A percentile compares a stretch with the other conserved stretches of the same genome.
Evolutionary conservation across 2,797 vertebrate genomes (phyloP).

Genomic region (Tapera naevia): DNA sequence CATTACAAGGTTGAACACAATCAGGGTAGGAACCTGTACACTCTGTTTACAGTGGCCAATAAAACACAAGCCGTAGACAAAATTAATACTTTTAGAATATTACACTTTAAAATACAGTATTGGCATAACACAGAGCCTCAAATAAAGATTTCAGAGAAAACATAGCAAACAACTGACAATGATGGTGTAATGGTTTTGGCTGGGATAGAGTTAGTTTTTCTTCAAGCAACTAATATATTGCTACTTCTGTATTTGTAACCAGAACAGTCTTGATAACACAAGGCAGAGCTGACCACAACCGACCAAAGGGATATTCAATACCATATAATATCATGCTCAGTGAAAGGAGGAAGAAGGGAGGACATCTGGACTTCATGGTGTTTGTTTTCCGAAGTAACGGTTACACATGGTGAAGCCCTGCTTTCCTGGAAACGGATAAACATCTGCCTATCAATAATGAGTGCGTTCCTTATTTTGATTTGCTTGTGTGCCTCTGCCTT

Average conservation of each 20-base stretch:
- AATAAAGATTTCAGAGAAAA: not conserved
- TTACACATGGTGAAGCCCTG: too few relatives aligned
- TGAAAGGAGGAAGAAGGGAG: not conserved
- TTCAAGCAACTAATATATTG: too few relatives aligned
- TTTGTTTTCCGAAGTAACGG: too few relatives aligned
- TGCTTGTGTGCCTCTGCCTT: not conserved
- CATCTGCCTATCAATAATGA: too few relatives aligned
- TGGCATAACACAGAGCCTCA: not conserved
- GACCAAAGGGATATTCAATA: not conserved
- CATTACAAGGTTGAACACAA: not conserved
- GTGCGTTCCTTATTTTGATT: not conserved
- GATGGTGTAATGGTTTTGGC: not conserved
- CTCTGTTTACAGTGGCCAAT: not conserved
- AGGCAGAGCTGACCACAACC: not conserved
- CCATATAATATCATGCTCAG: not conserved
- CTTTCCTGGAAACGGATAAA: too few relatives aligned
- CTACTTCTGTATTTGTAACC: too few relatives aligned
- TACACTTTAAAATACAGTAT: not conserved
- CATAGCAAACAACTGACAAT: rapidly evolving
- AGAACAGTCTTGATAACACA: too few relatives aligned
- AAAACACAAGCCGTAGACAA: not conserved
- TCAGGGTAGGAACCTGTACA: not conserved
- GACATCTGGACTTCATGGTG: not conserved
- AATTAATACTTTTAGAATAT: not conserved
- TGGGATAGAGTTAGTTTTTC: too few relatives aligned